A percentile compares a stretch with the other conserved stretches of the same genome.
Evolutionary conservation across 1,140 invertebrate genomes (phyloP).

Genomic region (Plodia interpunctella): DNA sequence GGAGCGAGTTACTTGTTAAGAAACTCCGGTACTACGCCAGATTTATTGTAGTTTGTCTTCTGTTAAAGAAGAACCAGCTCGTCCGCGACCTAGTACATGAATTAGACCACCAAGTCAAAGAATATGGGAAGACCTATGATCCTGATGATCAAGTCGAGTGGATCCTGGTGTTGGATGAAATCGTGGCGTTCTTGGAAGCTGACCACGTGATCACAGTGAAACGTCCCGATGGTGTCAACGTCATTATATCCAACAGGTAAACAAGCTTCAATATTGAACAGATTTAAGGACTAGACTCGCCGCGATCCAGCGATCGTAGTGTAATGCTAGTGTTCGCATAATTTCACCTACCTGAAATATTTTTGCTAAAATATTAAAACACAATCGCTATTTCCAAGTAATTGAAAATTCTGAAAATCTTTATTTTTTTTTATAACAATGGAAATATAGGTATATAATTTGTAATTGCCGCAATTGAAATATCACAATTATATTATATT

Average conservation of each 20-base stretch:
- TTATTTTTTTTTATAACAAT: too few relatives aligned
- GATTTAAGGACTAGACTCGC: too few relatives aligned
- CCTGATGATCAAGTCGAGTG: constrained; percentile 98
- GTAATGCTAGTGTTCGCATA: too few relatives aligned
- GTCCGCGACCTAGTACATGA: constrained; percentile 95
- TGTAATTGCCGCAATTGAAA: too few relatives aligned
- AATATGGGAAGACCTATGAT: constrained; percentile 95
- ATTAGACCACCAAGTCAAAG: constrained; percentile 93
- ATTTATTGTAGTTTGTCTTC: constrained; percentile 96
- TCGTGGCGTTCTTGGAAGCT: constrained; percentile 95
- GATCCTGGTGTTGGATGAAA: constrained; percentile 95
- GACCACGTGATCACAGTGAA: constrained; percentile 93
- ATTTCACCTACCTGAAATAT: too few relatives aligned
- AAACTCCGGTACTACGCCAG: constrained; percentile 97
- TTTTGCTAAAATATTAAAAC: too few relatives aligned
- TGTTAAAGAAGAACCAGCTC: constrained; percentile 96
- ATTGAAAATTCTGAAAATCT: too few relatives aligned
- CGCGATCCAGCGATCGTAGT: too few relatives aligned
- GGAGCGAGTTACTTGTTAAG: constrained; percentile 98
- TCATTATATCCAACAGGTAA: constrained; percentile 87
- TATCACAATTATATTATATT: too few relatives aligned
- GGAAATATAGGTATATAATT: too few relatives aligned
- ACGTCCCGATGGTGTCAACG: constrained; percentile 89
- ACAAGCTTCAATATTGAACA: too few relatives aligned
- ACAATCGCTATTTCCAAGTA: too few relatives aligned